These are phyloP conservation scores for Saguinus midas DNA, from an alignment of 2,113 vertebrate genomes.

Conservation along the genomic window DNA sequence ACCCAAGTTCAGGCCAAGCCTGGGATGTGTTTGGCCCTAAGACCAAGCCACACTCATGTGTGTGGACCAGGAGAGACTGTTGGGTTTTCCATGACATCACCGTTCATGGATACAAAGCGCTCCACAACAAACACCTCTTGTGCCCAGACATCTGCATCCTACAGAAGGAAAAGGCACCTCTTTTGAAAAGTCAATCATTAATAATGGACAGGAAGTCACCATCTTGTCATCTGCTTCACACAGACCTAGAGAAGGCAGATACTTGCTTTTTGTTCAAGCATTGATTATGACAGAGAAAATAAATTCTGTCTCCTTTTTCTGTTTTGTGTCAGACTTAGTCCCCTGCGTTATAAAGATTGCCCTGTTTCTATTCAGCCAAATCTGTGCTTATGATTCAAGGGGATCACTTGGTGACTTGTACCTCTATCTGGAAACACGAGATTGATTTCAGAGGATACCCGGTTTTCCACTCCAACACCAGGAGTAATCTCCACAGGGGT, in stretches of 20 bases:
- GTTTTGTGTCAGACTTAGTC: neutral
- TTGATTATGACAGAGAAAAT: neutral
- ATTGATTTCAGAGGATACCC: neutral
- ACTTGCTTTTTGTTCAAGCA: neutral
- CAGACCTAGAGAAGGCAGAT: neutral
- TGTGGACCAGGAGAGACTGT: no score
- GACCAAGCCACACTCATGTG: fast-evolving
- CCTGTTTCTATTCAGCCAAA: neutral
- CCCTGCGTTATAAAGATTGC: neutral
- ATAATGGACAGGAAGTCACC: neutral
- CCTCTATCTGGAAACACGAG: neutral
- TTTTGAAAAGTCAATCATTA: neutral
- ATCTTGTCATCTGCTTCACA: neutral
- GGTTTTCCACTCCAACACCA: neutral
- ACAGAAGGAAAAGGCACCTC: neutral
- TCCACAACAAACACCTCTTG: neutral
- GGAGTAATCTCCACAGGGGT: neutral
- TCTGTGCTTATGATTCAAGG: neutral
- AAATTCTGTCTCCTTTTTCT: neutral
- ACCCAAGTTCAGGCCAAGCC: fast-evolving
- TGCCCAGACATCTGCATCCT: neutral
- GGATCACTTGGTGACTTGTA: neutral
- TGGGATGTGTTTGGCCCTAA: neutral
- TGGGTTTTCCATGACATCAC: neutral
- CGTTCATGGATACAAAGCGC: neutral